A percentile compares a stretch with the other conserved stretches of the same genome.
These are phyloP conservation scores for Erebia aethiops DNA, from an alignment of 2,888 invertebrate genomes.

Conservation along the genomic window DNA sequence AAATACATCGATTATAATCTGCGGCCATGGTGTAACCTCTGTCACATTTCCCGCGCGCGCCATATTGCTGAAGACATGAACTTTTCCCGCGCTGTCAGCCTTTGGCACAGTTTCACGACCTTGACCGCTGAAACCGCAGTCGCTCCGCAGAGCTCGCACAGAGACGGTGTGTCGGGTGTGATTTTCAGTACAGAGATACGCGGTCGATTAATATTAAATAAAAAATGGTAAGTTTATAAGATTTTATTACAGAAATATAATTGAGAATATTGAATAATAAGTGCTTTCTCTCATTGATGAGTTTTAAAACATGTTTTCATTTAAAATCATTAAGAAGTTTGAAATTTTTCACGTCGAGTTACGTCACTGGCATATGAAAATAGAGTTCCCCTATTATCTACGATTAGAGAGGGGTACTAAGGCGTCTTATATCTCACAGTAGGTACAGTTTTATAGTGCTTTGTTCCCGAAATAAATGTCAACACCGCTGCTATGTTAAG, in stretches of 20 bases:
- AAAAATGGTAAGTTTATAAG: constrained; percentile 66
- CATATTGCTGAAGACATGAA: constrained; percentile 32
- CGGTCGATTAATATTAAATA: constrained; percentile 49
- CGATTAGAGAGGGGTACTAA: constrained; percentile 17
- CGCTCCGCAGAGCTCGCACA: constrained; percentile 60
- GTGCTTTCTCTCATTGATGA: neutral
- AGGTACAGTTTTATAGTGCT: constrained; percentile 1
- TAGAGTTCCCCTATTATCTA: constrained; percentile 42
- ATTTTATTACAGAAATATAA: neutral
- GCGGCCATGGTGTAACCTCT: constrained; percentile 15
- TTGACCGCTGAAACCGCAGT: constrained; percentile 76
- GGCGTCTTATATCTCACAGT: constrained; percentile 11
- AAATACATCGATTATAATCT: constrained; percentile 6
- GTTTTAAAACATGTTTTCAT: neutral
- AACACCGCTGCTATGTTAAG: neutral
- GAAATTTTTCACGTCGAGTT: constrained; percentile 44
- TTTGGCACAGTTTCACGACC: constrained; percentile 75
- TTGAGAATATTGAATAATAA: neutral
- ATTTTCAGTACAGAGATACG: constrained; percentile 42
- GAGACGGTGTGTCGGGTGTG: constrained; percentile 42
- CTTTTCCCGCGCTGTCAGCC: constrained; percentile 70
- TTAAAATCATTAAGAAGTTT: neutral
- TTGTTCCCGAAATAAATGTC: constrained; percentile 29
- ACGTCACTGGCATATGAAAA: constrained; percentile 51
- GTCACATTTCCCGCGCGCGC: constrained; percentile 41